These are phyloP conservation scores for Polyergus mexicanus DNA, from an alignment of 1,140 invertebrate genomes.

Conservation along the genomic window DNA sequence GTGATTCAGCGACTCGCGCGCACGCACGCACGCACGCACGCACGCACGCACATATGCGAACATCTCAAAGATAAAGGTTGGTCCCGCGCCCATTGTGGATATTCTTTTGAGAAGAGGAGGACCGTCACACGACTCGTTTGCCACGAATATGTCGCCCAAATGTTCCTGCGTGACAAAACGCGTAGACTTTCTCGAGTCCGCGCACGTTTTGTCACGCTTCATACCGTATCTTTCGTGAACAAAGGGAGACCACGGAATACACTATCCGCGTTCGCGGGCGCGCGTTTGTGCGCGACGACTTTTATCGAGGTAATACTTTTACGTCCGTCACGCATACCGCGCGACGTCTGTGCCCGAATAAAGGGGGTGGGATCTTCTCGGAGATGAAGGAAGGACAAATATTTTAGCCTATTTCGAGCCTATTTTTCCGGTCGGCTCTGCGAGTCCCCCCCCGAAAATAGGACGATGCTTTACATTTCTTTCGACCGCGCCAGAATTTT, in stretches of 20 bases:
- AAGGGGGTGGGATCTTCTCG: conserved; percentile 10
- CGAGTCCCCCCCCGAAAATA: neutral
- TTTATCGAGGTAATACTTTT: conserved; percentile 68
- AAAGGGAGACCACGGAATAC: conserved; percentile 55
- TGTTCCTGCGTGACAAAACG: conserved; percentile 74
- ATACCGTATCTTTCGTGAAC: conserved; percentile 61
- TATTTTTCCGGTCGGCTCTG: conserved; percentile 38
- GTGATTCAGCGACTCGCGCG: conserved; percentile 9
- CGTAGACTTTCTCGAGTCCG: conserved; percentile 68
- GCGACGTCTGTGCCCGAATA: conserved; percentile 17
- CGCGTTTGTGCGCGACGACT: conserved; percentile 19
- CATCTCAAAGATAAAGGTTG: conserved; percentile 68
- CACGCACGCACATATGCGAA: neutral
- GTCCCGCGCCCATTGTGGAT: conserved; percentile 65
- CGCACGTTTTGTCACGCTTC: conserved; percentile 74
- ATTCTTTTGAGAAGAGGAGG: conserved; percentile 65
- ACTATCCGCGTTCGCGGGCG: neutral
- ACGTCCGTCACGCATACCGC: conserved; percentile 52
- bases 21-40: too few relatives aligned
- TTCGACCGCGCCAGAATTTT: neutral
- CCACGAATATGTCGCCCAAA: conserved; percentile 73
- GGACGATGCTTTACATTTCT: neutral
- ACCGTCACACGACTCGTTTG: conserved; percentile 76
- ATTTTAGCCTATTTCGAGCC: conserved; percentile 56
- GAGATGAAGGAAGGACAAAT: neutral